phyloP scores from a whole-genome alignment of 2,888 invertebrate genomes.

The Molanna angustata region DNA sequence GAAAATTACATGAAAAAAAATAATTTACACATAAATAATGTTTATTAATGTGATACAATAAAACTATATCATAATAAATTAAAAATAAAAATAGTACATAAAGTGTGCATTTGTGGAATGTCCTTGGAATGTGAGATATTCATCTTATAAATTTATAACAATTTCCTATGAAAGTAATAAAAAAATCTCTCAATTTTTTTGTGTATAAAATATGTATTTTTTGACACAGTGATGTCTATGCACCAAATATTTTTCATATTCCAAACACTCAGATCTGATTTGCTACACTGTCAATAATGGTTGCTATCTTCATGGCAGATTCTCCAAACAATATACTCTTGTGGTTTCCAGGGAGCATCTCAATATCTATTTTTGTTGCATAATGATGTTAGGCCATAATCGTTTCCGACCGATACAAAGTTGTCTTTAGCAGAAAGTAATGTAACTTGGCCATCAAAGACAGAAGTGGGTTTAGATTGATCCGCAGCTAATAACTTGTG shows the following conservation, averaged over 20 bases:
- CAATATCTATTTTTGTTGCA: conserved; percentile 36
- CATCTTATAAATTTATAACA: background rate
- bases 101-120: conserved; percentile 22
- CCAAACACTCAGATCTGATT: conserved; percentile 10
- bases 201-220: no score
- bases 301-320: conserved; percentile 70
- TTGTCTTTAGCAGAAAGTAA: conserved; percentile 87
- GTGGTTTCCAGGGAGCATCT: conserved; percentile 77
- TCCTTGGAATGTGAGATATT: conserved; percentile 29
- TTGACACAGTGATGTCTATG: no score
- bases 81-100: conserved; percentile 11
- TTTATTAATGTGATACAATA: conserved; percentile 31
- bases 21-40: conserved; percentile 30
- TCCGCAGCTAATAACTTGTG: conserved; percentile 77
- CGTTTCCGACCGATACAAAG: conserved; percentile 76
- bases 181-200: no score
- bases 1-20: conserved; percentile 32
- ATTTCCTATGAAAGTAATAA: conserved; percentile 3
- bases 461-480: conserved; percentile 66
- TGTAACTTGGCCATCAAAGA: conserved; percentile 68
- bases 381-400: conserved; percentile 88
- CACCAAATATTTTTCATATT: background rate
- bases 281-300: conserved; percentile 41
- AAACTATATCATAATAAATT: conserved; percentile 31
- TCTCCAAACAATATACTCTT: conserved; percentile 81